Percentiles rank a stretch among this genome's conserved stretches.
Evolutionary conservation across 2,113 vertebrate species (phyloP).

Genomic region (Poeciliopsis retropinna): DNA sequence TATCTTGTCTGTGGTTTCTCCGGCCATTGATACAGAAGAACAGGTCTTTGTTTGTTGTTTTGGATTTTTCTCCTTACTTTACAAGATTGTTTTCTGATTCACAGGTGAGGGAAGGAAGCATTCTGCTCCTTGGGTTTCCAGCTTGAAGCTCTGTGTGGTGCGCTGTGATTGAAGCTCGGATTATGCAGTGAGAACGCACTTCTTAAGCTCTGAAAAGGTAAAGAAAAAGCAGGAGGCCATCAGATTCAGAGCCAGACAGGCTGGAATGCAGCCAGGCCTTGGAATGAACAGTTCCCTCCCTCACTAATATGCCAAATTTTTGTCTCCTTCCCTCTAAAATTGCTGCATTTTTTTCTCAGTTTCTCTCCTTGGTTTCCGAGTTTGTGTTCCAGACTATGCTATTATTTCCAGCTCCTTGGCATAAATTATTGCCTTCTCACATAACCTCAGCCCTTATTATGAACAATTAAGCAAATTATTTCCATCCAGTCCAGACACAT

Average conservation of each 20-base stretch:
- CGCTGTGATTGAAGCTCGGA: slow-evolving; percentile 24
- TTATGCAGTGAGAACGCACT: slow-evolving; percentile 48
- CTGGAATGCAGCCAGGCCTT: slow-evolving; percentile 78
- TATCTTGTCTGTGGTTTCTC: slow-evolving; percentile 14
- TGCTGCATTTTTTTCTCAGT: slow-evolving; percentile 28
- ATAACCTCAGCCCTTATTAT: slow-evolving; percentile 32
- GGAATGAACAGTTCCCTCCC: slow-evolving; percentile 57
- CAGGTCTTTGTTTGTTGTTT: slow-evolving; percentile 20
- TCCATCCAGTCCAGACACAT: background rate
- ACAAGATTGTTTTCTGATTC: slow-evolving; percentile 14
- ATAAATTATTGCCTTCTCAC: slow-evolving; percentile 11
- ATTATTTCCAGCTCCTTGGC: slow-evolving; percentile 53
- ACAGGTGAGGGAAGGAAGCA: background rate
- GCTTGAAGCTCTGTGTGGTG: background rate
- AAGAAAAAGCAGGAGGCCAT: slow-evolving; percentile 59
- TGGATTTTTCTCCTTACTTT: slow-evolving; percentile 3
- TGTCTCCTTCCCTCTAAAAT: slow-evolving; percentile 20
- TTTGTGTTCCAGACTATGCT: slow-evolving; percentile 29
- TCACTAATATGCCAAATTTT: slow-evolving; percentile 37
- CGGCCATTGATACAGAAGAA: slow-evolving; percentile 7
- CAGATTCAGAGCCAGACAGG: slow-evolving; percentile 74
- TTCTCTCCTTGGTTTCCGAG: slow-evolving; percentile 30
- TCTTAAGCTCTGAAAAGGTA: slow-evolving; percentile 62
- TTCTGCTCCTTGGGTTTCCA: slow-evolving; percentile 9
- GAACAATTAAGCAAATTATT: slow-evolving; percentile 14